Base-by-base conservation (phyloP, 2,888 invertebrate species). In the Catocala nupta region DNA sequence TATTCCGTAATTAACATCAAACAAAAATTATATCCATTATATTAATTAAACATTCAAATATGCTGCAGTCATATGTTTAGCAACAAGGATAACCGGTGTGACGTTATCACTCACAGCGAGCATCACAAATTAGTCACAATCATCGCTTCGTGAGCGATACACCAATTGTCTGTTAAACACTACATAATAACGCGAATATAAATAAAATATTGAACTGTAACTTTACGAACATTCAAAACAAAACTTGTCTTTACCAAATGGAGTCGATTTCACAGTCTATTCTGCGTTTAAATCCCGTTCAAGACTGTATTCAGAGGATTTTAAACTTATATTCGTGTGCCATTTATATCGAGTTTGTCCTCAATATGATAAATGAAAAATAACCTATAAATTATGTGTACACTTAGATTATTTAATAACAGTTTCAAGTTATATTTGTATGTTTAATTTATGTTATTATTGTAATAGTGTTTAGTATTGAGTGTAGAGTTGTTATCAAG, bases 61-160 rank as follows among this genome's bases (percentile, higher is more conserved):
- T 54, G 50, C 12, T 63, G 53, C 47, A 49, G 54, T 51, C 53
- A 43, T 52, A 65, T 61, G 53, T 61, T 51, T 54, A 68, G 59
- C 47, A 54, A 71, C 75, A 71, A 77, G 77, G 77, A 77, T 73
- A 77, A 77, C 77, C 69, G 71, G 77, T 75, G 52, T 60, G 68
- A 66, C 60, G 75, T 70, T 75, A 77, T 75, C 75, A 73, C 13
- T 47, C 60, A 6, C 55, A 42, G 47, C 53, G 48, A 44, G 55
- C 66, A 51, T 48, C 47, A 59, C 60, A 53, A 63, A 54, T 69
- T 69, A 76, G 74, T 75, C 74, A 67, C 60, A 61, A 57, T 55
- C 16, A 10, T n/a, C 13, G 47, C 34, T 10, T 36, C 63, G 59
- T 10, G 55, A 52, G 59, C 43, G 59, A 44, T 13, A 12, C 55